phyloP scores from a whole-genome alignment of 2,797 vertebrate species.

The Spondyliosoma cantharus region DNA sequence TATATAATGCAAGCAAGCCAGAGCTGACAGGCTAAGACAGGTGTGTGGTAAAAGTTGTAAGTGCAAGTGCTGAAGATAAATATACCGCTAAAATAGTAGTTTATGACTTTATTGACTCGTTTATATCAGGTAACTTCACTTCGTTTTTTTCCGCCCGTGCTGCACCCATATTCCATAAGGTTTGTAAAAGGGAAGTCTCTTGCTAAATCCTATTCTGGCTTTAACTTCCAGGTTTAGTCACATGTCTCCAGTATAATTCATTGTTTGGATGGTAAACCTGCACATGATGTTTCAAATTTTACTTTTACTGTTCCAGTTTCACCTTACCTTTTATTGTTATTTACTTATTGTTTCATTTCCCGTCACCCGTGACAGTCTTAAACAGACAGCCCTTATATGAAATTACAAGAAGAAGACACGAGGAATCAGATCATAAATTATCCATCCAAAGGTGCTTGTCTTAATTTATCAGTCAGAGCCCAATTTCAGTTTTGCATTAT shows the following conservation, averaged over 20 bases:
- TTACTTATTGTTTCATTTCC: background rate
- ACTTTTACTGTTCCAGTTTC: background rate
- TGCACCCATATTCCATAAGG: background rate
- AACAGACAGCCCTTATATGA: too few relatives aligned
- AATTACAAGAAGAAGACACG: background rate
- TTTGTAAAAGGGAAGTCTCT: background rate
- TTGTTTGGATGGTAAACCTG: background rate
- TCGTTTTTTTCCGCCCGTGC: background rate
- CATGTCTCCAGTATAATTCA: background rate
- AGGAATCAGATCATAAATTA: background rate
- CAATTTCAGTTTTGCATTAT: background rate
- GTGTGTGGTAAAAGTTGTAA: background rate
- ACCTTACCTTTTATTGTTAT: background rate
- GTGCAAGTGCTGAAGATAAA: background rate
- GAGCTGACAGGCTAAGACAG: background rate
- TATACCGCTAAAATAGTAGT: background rate
- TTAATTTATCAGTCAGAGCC: constrained; percentile 1
- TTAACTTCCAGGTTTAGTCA: background rate
- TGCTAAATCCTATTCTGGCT: background rate
- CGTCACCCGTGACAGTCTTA: background rate
- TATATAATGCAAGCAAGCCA: too few relatives aligned
- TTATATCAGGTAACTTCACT: background rate
- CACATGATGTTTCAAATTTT: background rate
- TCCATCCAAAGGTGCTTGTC: background rate
- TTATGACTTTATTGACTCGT: background rate